Evolutionary conservation across 2,797 vertebrate genomes (phyloP).

Genomic region (Cuniculus paca): DNA sequence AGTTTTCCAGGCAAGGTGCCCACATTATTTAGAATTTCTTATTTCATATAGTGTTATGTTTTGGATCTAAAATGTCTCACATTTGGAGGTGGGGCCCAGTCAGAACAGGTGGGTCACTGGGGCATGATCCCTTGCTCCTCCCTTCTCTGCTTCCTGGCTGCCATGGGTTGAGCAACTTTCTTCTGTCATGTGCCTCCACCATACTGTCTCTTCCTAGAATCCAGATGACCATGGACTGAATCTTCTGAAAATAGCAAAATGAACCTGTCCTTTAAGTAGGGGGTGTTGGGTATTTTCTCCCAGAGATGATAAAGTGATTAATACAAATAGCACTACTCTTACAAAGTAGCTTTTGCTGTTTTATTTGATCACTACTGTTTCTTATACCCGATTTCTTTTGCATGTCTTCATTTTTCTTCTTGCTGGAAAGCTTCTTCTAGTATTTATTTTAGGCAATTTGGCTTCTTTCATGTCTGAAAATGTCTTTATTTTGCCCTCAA

Average conservation of each 20-base stretch:
- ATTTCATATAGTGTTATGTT: background rate
- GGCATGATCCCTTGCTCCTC: background rate
- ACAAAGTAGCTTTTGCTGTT: background rate
- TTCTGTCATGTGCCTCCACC: background rate
- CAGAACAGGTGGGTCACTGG: background rate
- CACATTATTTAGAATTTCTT: background rate
- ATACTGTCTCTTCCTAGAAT: background rate
- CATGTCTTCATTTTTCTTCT: background rate
- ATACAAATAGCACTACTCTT: background rate
- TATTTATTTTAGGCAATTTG: conserved; percentile 35
- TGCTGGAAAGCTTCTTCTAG: background rate
- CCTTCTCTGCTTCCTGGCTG: background rate
- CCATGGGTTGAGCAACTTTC: background rate
- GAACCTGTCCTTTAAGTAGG: background rate
- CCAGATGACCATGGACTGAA: background rate
- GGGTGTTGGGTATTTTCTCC: background rate
- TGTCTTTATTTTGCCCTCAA: conserved; percentile 26
- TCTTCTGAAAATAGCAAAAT: background rate
- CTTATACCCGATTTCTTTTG: background rate
- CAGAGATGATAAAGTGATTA: background rate
- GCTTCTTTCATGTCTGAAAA: background rate
- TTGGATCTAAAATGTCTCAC: background rate
- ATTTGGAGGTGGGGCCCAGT: background rate
- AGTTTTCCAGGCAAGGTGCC: background rate
- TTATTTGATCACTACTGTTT: background rate